Conservation (phyloP, 1,140 invertebrate species). For the Rhyzopertha dominica region DNA sequence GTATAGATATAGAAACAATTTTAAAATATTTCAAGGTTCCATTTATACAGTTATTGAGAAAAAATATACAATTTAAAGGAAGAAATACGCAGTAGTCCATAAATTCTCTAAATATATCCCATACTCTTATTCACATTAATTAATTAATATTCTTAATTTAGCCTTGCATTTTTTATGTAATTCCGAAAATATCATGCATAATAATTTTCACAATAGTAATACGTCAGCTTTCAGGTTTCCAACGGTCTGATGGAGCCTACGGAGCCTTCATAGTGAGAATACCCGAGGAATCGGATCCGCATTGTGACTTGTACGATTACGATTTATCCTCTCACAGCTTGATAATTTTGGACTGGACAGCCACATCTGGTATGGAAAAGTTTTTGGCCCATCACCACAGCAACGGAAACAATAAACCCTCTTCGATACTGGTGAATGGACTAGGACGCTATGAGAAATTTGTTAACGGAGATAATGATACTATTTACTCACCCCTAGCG, state of each 20-base stretch:
- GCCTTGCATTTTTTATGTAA: too few relatives aligned
- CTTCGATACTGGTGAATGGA: conserved; percentile 74
- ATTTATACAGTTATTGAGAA: too few relatives aligned
- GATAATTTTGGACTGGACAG: conserved; percentile 75
- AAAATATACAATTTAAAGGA: too few relatives aligned
- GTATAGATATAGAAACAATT: too few relatives aligned
- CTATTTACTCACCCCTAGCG: conserved; percentile 31
- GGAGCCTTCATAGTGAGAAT: conserved; percentile 68
- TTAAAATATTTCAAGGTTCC: too few relatives aligned
- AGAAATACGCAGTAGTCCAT: too few relatives aligned
- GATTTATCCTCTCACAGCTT: conserved; percentile 68
- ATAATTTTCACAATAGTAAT: too few relatives aligned
- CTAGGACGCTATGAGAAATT: conserved; percentile 56
- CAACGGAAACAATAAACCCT: conserved; percentile 71
- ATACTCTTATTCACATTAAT: too few relatives aligned
- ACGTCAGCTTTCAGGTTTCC: conserved; percentile 54
- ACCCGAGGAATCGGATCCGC: conserved; percentile 53
- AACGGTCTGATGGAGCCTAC: conserved; percentile 75
- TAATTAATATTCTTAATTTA: too few relatives aligned
- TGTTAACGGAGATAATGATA: conserved; percentile 25
- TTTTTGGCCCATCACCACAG: conserved; percentile 76
- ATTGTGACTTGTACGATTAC: conserved; percentile 60
- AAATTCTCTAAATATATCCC: too few relatives aligned
- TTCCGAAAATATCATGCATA: too few relatives aligned
- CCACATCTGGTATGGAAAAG: conserved; percentile 59